Conservation (phyloP, 2,113 vertebrate genomes). For the Chionomys nivalis region DNA sequence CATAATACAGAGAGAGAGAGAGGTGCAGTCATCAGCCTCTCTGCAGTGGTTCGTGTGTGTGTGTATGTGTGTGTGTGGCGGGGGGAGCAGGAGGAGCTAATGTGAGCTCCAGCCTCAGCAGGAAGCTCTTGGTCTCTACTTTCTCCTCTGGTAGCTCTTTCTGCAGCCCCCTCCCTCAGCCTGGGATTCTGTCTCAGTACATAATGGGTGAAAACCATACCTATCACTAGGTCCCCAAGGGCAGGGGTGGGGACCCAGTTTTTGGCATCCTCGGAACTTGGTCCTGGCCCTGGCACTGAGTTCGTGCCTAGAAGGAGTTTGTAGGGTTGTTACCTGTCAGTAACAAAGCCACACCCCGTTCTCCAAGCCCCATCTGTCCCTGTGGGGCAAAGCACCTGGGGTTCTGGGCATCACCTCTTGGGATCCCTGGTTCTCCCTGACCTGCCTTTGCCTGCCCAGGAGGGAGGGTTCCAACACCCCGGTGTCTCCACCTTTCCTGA, state of each 20-base stretch:
- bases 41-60: fast-evolving
- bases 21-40: not conserved
- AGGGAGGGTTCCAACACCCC: conserved; percentile 24
- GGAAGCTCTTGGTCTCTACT: not conserved
- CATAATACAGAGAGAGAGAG: not conserved
- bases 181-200: not conserved
- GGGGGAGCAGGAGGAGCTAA: not conserved
- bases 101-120: not conserved
- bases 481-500: not conserved
- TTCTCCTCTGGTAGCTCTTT: not conserved
- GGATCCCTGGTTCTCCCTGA: not conserved
- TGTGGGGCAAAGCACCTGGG: not conserved
- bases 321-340: conserved; percentile 33
- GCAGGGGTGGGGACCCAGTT: not conserved
- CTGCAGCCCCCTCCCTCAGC: not conserved
- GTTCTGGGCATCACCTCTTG: not conserved
- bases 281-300: conserved; percentile 11
- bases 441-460: conserved; percentile 25
- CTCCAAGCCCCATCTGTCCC: not conserved
- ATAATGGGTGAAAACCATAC: not conserved
- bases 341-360: not conserved
- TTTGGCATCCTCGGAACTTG: conserved; percentile 6
- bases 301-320: conserved; percentile 45
- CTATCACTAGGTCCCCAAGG: not conserved
- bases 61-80: too few species aligned